phyloP scores from a whole-genome alignment of 1,140 invertebrate genomes.

The Whitmania pigra region DNA sequence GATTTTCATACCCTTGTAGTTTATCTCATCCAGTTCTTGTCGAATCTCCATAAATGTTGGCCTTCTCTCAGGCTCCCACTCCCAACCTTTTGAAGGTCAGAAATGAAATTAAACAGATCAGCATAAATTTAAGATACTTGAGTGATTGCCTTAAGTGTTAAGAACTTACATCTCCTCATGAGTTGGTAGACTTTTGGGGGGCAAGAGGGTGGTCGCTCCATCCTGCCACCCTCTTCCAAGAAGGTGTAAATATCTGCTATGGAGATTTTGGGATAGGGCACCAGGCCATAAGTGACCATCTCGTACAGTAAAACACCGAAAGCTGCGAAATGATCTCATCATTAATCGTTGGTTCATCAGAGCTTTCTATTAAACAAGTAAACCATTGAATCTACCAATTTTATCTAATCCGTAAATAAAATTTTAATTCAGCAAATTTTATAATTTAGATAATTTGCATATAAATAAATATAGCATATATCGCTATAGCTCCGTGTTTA shows the following conservation, averaged over 20 bases:
- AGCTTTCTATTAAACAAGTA: slow-evolving; percentile 20
- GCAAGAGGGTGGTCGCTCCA: slow-evolving; percentile 93
- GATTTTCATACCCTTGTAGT: too few species aligned
- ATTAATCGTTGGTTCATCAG: neutral
- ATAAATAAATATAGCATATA: too few species aligned
- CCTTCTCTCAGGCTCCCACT: neutral
- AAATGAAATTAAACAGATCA: neutral
- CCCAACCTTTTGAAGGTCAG: neutral
- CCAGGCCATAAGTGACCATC: slow-evolving; percentile 96
- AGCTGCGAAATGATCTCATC: slow-evolving; percentile 49
- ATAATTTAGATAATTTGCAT: too few species aligned
- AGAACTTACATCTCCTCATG: slow-evolving; percentile 43
- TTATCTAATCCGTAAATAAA: too few species aligned
- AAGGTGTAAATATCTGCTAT: slow-evolving; percentile 95
- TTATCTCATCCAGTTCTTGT: too few species aligned
- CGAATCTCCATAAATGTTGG: neutral
- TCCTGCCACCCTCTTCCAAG: slow-evolving; percentile 87
- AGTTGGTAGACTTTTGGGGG: slow-evolving; percentile 87
- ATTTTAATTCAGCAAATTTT: too few species aligned
- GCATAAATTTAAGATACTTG: neutral
- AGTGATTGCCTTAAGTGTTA: neutral
- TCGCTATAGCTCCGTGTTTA: too few species aligned
- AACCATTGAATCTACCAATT: too few species aligned
- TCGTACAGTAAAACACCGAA: slow-evolving; percentile 97
- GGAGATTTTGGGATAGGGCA: slow-evolving; percentile 94